Evolutionary conservation across 1,140 invertebrate species (phyloP).

Genomic region (Eufriesea mexicana): DNA sequence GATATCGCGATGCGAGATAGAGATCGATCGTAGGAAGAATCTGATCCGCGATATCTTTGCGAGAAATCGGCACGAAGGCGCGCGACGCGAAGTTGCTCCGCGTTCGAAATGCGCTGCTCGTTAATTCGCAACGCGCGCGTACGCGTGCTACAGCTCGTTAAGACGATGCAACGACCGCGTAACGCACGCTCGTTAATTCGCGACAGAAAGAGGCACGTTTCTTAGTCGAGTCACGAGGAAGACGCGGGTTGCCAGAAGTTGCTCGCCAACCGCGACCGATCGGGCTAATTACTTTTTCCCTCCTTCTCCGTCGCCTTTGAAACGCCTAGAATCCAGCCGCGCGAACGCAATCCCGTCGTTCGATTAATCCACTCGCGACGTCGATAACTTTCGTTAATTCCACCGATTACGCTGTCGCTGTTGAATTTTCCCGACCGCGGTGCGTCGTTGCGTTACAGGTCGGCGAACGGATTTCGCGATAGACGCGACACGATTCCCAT

Average conservation of each 20-base stretch:
- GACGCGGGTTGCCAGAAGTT: background rate
- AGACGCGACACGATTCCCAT: no score
- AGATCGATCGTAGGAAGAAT: background rate
- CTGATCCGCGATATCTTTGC: background rate
- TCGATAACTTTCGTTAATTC: background rate
- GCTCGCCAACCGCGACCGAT: background rate
- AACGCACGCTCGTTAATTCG: background rate
- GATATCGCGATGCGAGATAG: no score
- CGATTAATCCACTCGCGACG: background rate
- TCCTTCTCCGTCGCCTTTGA: background rate
- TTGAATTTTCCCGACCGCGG: no score
- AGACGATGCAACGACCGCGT: slow-evolving; percentile 12
- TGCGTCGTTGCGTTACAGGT: no score
- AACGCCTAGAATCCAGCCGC: background rate
- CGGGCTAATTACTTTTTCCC: background rate
- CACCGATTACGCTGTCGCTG: background rate
- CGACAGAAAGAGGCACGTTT: slow-evolving; percentile 18
- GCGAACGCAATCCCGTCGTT: no score
- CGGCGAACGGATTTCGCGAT: no score
- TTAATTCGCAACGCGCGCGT: slow-evolving; percentile 17
- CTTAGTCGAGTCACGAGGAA: slow-evolving; percentile 18
- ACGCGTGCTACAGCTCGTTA: slow-evolving; percentile 19
- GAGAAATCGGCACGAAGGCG: background rate
- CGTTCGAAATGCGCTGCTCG: background rate
- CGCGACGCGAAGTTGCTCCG: background rate